Percentiles rank a stretch among this genome's conserved stretches.
These are phyloP conservation scores for Amphiduros pacificus DNA, from an alignment of 2,888 invertebrate genomes.

Conservation along the genomic window DNA sequence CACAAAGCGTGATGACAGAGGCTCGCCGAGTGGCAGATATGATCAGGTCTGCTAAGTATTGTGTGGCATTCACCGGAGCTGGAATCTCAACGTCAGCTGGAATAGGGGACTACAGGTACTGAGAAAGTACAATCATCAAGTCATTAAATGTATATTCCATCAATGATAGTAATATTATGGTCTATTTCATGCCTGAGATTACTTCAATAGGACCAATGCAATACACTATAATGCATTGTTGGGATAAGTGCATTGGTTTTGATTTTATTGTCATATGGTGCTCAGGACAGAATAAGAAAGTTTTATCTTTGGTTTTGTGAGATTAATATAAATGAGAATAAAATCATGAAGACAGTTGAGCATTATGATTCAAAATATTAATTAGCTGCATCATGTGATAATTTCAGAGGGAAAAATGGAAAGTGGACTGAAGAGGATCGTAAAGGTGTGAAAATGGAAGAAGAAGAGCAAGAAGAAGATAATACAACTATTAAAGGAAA, in stretches of 20 bases:
- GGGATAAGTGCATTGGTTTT: too few relatives aligned
- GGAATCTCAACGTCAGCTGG: conserved; percentile 53
- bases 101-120: conserved; percentile 28
- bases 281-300: too few relatives aligned
- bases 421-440: conserved; percentile 48
- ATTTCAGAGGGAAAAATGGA: conserved; percentile 47
- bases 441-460: conserved; percentile 1
- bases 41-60: conserved; percentile 37
- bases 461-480: too few relatives aligned
- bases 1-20: conserved; percentile 27
- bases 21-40: conserved; percentile 36
- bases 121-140: too few relatives aligned
- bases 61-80: conserved; percentile 50
- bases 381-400: conserved; percentile 27
- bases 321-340: too few relatives aligned
- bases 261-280: too few relatives aligned
- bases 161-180: background rate
- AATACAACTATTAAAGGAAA: too few relatives aligned
- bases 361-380: too few relatives aligned
- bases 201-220: background rate
- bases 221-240: background rate
- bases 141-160: too few relatives aligned
- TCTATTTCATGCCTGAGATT: background rate
- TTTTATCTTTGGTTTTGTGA: too few relatives aligned
- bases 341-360: too few relatives aligned